A percentile compares a stretch with the other conserved stretches of the same genome.
phyloP scores from a whole-genome alignment of 2,113 vertebrate species.

The Octodon degus region DNA sequence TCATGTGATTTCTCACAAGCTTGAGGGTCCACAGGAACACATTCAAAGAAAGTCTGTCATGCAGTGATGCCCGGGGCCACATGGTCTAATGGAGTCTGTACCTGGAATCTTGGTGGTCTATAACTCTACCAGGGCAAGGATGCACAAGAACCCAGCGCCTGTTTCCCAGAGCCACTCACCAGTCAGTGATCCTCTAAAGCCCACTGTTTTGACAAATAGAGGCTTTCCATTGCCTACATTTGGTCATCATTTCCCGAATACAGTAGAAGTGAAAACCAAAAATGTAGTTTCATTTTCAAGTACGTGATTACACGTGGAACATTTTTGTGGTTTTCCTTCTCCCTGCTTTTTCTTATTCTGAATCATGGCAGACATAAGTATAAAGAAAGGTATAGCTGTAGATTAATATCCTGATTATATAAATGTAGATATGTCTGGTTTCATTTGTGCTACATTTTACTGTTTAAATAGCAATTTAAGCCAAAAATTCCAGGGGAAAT shows the following conservation, averaged over 20 bases:
- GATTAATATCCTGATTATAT: neutral
- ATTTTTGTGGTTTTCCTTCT: too few species aligned
- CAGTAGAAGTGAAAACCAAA: neutral
- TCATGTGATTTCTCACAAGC: neutral
- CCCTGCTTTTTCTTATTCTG: neutral
- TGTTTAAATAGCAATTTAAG: neutral
- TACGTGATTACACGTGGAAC: too few species aligned
- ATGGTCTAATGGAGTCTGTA: neutral
- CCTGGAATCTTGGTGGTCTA: neutral
- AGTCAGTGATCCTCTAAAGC: neutral
- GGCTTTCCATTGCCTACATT: too few species aligned
- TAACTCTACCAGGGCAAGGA: neutral
- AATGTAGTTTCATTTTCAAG: neutral
- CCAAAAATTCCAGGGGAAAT: neutral
- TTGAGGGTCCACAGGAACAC: too few species aligned
- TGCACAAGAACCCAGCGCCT: fast-evolving
- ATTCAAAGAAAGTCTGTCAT: too few species aligned
- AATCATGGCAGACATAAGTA: too few species aligned
- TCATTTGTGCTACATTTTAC: neutral
- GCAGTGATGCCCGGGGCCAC: fast-evolving
- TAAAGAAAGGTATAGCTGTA: neutral
- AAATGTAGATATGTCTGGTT: neutral
- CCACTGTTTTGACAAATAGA: neutral
- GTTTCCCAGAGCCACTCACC: neutral
- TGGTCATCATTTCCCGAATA: neutral